Evolutionary conservation across 1,140 invertebrate species (phyloP).

Genomic region (Arion vulgaris): DNA sequence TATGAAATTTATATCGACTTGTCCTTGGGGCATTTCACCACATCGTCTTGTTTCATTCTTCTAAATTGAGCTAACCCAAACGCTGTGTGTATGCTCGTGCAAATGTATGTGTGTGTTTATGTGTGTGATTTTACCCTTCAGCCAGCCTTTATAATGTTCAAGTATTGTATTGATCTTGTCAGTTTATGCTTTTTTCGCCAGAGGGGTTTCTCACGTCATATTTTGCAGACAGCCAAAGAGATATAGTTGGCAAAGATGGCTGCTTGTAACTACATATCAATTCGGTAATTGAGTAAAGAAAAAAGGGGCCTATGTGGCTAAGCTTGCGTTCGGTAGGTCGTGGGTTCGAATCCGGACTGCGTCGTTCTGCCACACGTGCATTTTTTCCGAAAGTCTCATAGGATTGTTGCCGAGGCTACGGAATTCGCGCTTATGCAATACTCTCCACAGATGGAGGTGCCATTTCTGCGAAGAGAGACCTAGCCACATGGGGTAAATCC

Average conservation of each 20-base stretch:
- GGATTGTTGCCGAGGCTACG: too few species aligned
- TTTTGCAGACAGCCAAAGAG: constrained; percentile 11
- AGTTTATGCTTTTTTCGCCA: not conserved
- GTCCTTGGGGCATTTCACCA: constrained; percentile 18
- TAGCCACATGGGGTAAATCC: too few species aligned
- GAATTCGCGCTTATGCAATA: too few species aligned
- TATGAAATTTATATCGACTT: constrained; percentile 37
- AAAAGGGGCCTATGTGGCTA: too few species aligned
- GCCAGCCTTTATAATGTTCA: constrained; percentile 4
- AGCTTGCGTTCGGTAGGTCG: too few species aligned
- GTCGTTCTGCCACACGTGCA: too few species aligned
- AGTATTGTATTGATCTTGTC: constrained; percentile 14
- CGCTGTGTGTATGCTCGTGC: not conserved
- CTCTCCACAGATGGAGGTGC: too few species aligned
- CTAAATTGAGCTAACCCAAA: constrained; percentile 5
- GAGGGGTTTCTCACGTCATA: constrained; percentile 4
- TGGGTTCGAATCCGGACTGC: too few species aligned
- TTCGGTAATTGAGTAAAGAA: too few species aligned
- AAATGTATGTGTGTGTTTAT: constrained; percentile 9
- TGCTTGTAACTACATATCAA: too few species aligned
- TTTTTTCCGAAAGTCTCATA: too few species aligned
- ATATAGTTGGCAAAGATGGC: not conserved
- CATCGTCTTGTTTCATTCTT: constrained; percentile 11
- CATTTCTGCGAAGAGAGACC: too few species aligned
- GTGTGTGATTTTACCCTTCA: not conserved